Base-by-base conservation (phyloP, 2,888 invertebrate genomes). In the Pyrrhosoma nymphula region DNA sequence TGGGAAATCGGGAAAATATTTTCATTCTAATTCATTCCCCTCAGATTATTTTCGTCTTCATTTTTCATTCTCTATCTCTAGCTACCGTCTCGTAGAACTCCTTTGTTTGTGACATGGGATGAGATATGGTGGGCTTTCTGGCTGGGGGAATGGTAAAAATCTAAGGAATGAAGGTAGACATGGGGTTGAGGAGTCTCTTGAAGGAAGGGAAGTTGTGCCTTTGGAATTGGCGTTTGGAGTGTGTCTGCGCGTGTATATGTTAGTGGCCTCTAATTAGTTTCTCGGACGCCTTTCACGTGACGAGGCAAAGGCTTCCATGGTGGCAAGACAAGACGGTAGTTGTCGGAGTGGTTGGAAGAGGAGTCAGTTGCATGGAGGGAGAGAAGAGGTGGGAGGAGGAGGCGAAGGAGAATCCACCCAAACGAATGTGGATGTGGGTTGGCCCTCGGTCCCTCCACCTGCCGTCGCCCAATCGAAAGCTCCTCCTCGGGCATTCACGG, bases 191-290 rank as follows among this genome's bases (percentile, higher is more conserved):
- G 8, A 47, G 47, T 47, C 47, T 56, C 18, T 16, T 23, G 35
- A 16, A 26, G 35, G 0, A 2, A 30, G 82, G 82, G 35, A 35
- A n/a, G 35, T 18, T 16, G 69, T 26, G 75, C 23, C 55, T 39
- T 60, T 93, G n/a, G 47, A 93, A 93, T 69, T 26, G 93, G 93
- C 47, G 69, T 93, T 93, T 30, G 35, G 91, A 56, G 89, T 82
- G 30, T 82, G 82, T 82, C 82, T 82, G 82, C 82, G 82, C 35
- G 82, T 82, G 82, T 82, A 82, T 89, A 20, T 69, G 91, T 91
- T 91, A 93, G 93, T 18, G 93, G 69, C 26, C 20, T 93, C 93
- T 93, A 93, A 93, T 93, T 93, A 93, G 93, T 47, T 93, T 47
- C 93, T 69, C 75, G 63, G 93, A 93, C 93, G 93, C 69, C 47